Evolutionary conservation across 2,888 invertebrate species (phyloP), one percentile per base, ranked within the genome.

Genomic region (Polietes domitor): DNA sequence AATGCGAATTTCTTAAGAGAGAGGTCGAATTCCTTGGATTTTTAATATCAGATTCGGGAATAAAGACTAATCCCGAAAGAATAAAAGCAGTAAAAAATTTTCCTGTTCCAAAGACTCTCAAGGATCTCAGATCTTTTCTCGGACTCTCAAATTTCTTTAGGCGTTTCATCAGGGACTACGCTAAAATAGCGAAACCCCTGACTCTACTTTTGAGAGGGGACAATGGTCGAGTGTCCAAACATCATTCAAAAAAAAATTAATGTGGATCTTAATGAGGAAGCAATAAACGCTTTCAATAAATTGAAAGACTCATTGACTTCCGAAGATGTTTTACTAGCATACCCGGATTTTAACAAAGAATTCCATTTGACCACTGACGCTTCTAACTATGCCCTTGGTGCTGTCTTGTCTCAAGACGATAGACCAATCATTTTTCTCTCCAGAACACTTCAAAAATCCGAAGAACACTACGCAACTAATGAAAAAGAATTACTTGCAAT

Each of bases 41-140:
- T n/a, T 32, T 58, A 2, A 28, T 61, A 24, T 58, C 79, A 5
- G 26, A 73, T n/a, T 73, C 74, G 12, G 73, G 71, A 24, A 74
- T 79, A 55, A 19, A 58, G 2, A 17, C 74, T 10, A 47, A 19
- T 21, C 58, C 19, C 10, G 19, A 63, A 47, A 65, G 58, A 58
- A 58, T 80, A 10, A 28, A 74, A 12, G 21, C 61, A 15, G 12
- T 74, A 4, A n/a, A 43, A 26, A 79, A 73, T 17, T 63, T 15
- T 19, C 47, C 53, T 17, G 4, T 7, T 32, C 28, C 63, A 4
- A 32, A 17, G 74, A 85, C 85, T 1, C 24, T 86, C 0, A 84
- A 80, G 26, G 83, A 85, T 24, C 77, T 86, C 0, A 28, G 86
- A 71, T 80, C 76, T 1, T 83, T 86, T 41, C 58, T 85, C 10